A percentile compares a stretch with the other conserved stretches of the same genome.
Evolutionary conservation across 2,113 vertebrate species (phyloP).

Genomic region (Hipposideros armiger): DNA sequence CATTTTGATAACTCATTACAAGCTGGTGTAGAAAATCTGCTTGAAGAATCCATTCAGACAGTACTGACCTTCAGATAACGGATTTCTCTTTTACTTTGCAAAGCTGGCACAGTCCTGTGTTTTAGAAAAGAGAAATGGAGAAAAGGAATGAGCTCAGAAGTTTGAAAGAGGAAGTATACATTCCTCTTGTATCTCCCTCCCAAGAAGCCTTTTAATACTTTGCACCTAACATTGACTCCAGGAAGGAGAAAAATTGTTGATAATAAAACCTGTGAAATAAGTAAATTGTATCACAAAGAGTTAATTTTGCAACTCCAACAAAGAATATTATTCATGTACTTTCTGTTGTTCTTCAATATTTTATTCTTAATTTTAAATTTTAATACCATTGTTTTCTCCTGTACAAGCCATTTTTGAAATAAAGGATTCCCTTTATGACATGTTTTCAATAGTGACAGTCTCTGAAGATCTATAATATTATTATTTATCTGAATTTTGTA

Average conservation of each 20-base stretch:
- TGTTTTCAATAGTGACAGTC: constrained; percentile 83
- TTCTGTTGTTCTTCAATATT: constrained; percentile 84
- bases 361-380: constrained; percentile 85
- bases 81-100: constrained; percentile 14
- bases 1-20: constrained; percentile 35
- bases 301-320: constrained; percentile 81
- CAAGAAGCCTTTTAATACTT: constrained; percentile 45
- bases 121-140: constrained; percentile 2
- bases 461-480: constrained; percentile 89
- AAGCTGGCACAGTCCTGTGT: not conserved
- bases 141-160: constrained; percentile 20
- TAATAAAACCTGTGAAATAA: constrained; percentile 75
- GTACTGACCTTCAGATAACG: not conserved
- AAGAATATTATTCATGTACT: constrained; percentile 79
- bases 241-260: not conserved
- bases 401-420: constrained; percentile 76
- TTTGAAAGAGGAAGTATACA: constrained; percentile 26
- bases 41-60: not conserved
- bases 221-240: not conserved
- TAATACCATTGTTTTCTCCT: constrained; percentile 78
- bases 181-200: not conserved
- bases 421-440: constrained; percentile 74
- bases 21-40: not conserved
- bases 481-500: constrained; percentile 89
- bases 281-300: constrained; percentile 77